Percentiles rank a stretch among this genome's conserved stretches.
phyloP scores from a whole-genome alignment of 2,797 vertebrate genomes.

The Furcifer pardalis region DNA sequence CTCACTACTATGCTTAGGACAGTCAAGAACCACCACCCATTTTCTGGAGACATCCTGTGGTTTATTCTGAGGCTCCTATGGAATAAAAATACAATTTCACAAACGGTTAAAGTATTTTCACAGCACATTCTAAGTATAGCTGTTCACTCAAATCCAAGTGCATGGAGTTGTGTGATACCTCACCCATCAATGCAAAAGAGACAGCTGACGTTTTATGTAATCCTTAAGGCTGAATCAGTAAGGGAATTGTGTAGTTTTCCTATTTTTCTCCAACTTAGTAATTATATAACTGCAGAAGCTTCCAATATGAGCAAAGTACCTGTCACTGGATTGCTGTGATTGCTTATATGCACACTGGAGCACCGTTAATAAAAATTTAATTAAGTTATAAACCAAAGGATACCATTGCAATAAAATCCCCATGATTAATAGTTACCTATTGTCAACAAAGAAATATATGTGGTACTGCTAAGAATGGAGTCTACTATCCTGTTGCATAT shows the following conservation, averaged over 20 bases:
- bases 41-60: constrained; percentile 64
- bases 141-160: neutral
- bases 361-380: neutral
- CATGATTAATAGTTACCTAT: neutral
- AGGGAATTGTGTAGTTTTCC: neutral
- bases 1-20: constrained; percentile 60
- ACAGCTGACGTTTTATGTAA: neutral
- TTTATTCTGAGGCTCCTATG: constrained; percentile 58
- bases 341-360: neutral
- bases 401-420: neutral
- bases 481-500: neutral
- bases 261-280: neutral
- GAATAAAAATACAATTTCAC: constrained; percentile 25
- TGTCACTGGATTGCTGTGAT: neutral
- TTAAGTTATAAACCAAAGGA: neutral
- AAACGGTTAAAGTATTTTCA: constrained; percentile 64
- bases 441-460: neutral
- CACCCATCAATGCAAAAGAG: neutral
- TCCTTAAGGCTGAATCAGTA: neutral
- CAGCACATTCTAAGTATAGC: neutral
- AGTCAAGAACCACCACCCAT: constrained; percentile 60
- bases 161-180: neutral
- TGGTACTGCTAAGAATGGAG: neutral
- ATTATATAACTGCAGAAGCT: neutral
- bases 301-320: neutral